Conservation (phyloP, 1,140 invertebrate genomes). For the Brachionus calyciflorus region DNA sequence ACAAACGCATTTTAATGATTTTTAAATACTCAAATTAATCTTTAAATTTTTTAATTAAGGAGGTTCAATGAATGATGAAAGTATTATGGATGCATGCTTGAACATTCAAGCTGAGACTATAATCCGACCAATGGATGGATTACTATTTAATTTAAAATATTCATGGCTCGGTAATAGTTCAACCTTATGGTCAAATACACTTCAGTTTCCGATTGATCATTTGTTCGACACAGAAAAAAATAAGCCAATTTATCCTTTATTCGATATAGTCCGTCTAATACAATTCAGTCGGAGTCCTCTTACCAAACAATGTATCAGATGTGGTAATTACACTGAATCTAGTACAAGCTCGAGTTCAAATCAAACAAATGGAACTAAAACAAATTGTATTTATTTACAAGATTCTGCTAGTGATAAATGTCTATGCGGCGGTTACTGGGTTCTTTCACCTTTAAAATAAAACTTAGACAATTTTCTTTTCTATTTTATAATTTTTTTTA, state of each 20-base stretch:
- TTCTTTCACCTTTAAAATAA: conserved; percentile 22
- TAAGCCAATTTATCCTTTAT: conserved; percentile 5
- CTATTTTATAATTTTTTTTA: not conserved
- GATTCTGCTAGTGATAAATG: conserved; percentile 5
- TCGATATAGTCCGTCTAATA: conserved; percentile 28
- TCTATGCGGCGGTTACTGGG: conserved; percentile 33
- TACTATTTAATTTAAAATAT: conserved; percentile 7
- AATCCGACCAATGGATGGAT: conserved; percentile 15
- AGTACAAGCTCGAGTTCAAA: not conserved
- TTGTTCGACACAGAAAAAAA: conserved; percentile 27
- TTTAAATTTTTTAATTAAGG: too few species aligned
- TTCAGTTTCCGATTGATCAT: conserved; percentile 3
- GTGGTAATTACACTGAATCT: conserved; percentile 32
- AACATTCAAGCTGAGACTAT: conserved; percentile 40
- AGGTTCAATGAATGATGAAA: conserved; percentile 17
- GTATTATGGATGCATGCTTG: conserved; percentile 4
- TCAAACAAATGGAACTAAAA: conserved; percentile 1
- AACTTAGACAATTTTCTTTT: not conserved
- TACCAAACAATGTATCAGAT: conserved; percentile 35
- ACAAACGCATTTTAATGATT: too few species aligned
- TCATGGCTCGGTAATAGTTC: conserved; percentile 9
- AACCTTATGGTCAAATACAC: conserved; percentile 1
- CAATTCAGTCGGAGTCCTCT: conserved; percentile 32
- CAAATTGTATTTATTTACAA: conserved; percentile 15
- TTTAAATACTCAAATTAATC: too few species aligned